A percentile compares a stretch with the other conserved stretches of the same genome.
Conservation (phyloP, 2,797 vertebrate species). For the Alcedo quadribrachys region DNA sequence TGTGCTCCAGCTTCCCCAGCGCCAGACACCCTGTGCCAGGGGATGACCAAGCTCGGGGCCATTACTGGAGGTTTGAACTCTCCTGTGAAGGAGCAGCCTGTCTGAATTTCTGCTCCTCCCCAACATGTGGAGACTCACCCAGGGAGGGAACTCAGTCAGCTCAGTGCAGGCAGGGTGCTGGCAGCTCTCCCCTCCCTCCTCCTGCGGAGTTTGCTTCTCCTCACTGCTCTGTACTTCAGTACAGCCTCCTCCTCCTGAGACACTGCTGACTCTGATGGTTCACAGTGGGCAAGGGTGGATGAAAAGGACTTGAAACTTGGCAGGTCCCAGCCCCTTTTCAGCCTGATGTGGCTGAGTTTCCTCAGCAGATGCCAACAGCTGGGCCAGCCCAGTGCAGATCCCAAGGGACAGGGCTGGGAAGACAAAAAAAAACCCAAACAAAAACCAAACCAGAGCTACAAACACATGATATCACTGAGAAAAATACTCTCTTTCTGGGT, state of each 20-base stretch:
- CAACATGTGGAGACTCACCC: background rate
- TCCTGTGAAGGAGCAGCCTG: background rate
- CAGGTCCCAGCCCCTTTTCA: background rate
- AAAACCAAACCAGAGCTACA: constrained; percentile 77
- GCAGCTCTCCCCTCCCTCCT: background rate
- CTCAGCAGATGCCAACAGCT: fast-evolving
- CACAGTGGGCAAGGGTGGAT: background rate
- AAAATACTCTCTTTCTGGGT: constrained; percentile 78
- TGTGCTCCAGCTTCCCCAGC: background rate
- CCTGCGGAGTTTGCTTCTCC: background rate
- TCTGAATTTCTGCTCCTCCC: background rate
- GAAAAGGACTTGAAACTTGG: fast-evolving
- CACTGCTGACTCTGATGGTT: background rate
- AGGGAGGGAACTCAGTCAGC: background rate
- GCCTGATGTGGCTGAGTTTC: background rate
- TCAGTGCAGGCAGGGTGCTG: background rate
- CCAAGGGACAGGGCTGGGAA: background rate
- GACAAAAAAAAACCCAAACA: constrained; percentile 63
- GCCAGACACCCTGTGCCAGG: background rate
- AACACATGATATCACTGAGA: constrained; percentile 81
- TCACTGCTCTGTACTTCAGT: background rate
- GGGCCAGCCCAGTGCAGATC: background rate
- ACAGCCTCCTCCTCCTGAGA: background rate
- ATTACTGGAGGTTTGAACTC: background rate
- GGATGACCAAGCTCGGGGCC: background rate